Conservation (phyloP, 2,888 invertebrate species). For the Himalopsyche anomala region DNA sequence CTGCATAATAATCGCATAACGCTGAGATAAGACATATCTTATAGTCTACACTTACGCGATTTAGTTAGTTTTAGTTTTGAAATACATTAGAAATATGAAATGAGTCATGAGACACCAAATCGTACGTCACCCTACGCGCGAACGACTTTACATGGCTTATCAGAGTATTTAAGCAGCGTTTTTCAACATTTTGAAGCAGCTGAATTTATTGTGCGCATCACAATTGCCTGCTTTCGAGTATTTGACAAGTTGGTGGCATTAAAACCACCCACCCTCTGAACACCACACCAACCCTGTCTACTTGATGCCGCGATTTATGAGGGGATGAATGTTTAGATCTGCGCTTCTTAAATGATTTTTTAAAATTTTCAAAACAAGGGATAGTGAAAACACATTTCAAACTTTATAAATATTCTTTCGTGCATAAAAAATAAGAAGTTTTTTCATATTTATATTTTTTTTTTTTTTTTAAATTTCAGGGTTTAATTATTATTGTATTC, state of each 20-base stretch:
- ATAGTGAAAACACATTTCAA: too few relatives aligned
- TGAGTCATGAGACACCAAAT: background rate
- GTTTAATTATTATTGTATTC: too few relatives aligned
- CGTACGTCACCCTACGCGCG: background rate
- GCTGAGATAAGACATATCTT: too few relatives aligned
- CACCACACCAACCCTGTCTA: constrained; percentile 47
- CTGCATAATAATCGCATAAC: too few relatives aligned
- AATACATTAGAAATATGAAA: background rate
- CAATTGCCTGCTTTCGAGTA: constrained; percentile 35
- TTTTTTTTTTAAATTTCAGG: too few relatives aligned
- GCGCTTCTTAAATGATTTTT: background rate
- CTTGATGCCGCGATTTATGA: constrained; percentile 58
- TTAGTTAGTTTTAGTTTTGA: too few relatives aligned
- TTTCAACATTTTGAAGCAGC: constrained; percentile 34
- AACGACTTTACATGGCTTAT: background rate
- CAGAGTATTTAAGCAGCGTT: constrained; percentile 2
- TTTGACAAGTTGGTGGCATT: constrained; percentile 58
- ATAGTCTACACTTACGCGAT: too few relatives aligned
- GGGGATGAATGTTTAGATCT: constrained; percentile 46
- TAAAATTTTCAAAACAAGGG: too few relatives aligned
- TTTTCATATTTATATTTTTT: too few relatives aligned
- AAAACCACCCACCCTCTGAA: constrained; percentile 50
- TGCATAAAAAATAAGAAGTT: too few relatives aligned
- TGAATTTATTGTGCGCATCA: constrained; percentile 55
- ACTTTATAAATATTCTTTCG: too few relatives aligned